Evolutionary conservation across 2,113 vertebrate genomes (phyloP).

Genomic region (Ia io): DNA sequence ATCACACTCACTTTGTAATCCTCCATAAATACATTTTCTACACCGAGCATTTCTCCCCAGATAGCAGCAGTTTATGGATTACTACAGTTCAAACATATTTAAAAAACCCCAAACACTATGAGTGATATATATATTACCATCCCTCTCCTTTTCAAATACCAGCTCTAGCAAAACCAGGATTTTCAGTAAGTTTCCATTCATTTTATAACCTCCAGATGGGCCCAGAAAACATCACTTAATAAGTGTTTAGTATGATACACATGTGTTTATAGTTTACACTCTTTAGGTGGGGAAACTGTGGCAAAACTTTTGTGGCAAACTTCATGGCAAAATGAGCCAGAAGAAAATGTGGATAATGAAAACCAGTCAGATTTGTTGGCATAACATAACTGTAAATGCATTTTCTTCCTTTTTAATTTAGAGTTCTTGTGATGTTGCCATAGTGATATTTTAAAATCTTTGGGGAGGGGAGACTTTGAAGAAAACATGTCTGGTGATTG

Average conservation of each 20-base stretch:
- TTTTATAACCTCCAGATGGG: not conserved
- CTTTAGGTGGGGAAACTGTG: not conserved
- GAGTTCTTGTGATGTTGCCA: not conserved
- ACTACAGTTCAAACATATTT: not conserved
- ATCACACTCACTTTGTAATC: not conserved
- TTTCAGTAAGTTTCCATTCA: not conserved
- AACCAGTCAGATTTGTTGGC: not conserved
- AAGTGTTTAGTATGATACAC: not conserved
- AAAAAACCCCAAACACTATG: not conserved
- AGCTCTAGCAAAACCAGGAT: not conserved
- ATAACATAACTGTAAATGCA: not conserved
- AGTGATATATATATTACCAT: not conserved
- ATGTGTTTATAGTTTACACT: not conserved
- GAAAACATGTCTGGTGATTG: not conserved
- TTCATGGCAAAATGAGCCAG: not conserved
- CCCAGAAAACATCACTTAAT: not conserved
- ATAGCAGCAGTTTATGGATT: not conserved
- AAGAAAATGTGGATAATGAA: slow-evolving; percentile 1
- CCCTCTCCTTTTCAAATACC: slow-evolving; percentile 13
- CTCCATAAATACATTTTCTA: not conserved
- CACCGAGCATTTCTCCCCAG: not conserved
- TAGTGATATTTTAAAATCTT: slow-evolving; percentile 1
- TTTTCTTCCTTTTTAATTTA: not conserved
- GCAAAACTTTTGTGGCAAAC: slow-evolving; percentile 3
- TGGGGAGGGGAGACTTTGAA: not conserved